These are phyloP conservation scores for Harmothoe impar DNA, from an alignment of 2,888 invertebrate species.

Conservation along the genomic window DNA sequence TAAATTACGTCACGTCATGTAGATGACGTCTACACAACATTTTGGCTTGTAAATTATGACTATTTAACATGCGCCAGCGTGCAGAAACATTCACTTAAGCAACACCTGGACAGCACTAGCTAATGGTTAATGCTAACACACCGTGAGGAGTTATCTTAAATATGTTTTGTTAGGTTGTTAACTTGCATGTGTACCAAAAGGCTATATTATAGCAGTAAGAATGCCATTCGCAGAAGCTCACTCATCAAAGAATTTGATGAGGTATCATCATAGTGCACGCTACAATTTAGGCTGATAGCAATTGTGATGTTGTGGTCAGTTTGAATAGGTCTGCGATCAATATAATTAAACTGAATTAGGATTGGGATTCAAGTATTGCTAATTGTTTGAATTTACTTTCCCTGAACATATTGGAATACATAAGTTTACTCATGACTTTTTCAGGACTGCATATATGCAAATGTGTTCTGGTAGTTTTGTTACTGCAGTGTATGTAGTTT, in stretches of 20 bases:
- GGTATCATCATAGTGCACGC: neutral
- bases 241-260: neutral
- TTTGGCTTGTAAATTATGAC: neutral
- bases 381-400: neutral
- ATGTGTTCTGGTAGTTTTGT: too few relatives aligned
- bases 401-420: neutral
- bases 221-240: neutral
- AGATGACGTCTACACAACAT: too few relatives aligned
- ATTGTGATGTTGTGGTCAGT: neutral
- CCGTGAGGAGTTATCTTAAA: neutral
- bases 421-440: too few relatives aligned
- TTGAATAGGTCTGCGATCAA: neutral
- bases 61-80: neutral
- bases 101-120: neutral
- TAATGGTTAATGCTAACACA: neutral
- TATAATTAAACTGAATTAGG: neutral
- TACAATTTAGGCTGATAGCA: neutral
- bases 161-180: neutral
- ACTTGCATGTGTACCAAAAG: neutral
- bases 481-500: too few relatives aligned
- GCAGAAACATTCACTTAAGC: neutral
- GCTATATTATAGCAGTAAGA: neutral
- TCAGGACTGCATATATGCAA: too few relatives aligned
- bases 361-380: neutral
- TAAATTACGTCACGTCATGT: too few relatives aligned